Conservation (phyloP, 2,797 vertebrate genomes). For the Girardinus metallicus region DNA sequence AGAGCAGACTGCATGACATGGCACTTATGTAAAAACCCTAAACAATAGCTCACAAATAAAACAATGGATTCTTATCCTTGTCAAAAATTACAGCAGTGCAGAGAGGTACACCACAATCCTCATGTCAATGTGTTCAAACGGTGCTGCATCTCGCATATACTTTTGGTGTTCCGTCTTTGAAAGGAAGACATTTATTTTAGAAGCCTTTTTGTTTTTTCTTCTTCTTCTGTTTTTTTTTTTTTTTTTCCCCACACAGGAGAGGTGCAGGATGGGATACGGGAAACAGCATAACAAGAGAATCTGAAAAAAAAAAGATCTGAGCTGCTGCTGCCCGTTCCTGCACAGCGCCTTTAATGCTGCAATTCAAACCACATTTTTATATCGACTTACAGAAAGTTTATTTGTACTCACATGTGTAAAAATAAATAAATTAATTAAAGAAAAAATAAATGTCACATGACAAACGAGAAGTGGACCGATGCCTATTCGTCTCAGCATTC, state of each 20-base stretch:
- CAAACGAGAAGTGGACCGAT: constrained; percentile 40
- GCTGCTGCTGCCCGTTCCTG: constrained; percentile 28
- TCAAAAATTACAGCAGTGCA: constrained; percentile 36
- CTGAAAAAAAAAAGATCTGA: constrained; percentile 10
- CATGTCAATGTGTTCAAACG: constrained; percentile 35
- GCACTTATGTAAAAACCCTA: constrained; percentile 68
- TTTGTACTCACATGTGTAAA: constrained; percentile 24
- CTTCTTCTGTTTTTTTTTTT: too few species aligned
- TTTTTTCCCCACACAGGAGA: constrained; percentile 37
- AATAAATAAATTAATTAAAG: background rate
- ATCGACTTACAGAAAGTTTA: constrained; percentile 23
- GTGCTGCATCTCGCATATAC: constrained; percentile 34
- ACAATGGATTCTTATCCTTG: constrained; percentile 33
- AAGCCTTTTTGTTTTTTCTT: constrained; percentile 11
- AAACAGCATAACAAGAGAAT: constrained; percentile 15
- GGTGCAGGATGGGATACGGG: constrained; percentile 20
- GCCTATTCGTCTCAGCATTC: constrained; percentile 45
- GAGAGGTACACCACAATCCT: constrained; percentile 38
- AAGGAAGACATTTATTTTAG: constrained; percentile 62
- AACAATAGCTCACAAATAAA: constrained; percentile 60
- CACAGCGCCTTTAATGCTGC: background rate
- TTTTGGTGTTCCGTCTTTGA: constrained; percentile 50
- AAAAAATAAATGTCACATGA: constrained; percentile 18
- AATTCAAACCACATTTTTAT: constrained; percentile 27
- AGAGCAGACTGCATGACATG: constrained; percentile 63